Conservation (phyloP, 1,140 invertebrate genomes). For the Cotesia typhae region DNA sequence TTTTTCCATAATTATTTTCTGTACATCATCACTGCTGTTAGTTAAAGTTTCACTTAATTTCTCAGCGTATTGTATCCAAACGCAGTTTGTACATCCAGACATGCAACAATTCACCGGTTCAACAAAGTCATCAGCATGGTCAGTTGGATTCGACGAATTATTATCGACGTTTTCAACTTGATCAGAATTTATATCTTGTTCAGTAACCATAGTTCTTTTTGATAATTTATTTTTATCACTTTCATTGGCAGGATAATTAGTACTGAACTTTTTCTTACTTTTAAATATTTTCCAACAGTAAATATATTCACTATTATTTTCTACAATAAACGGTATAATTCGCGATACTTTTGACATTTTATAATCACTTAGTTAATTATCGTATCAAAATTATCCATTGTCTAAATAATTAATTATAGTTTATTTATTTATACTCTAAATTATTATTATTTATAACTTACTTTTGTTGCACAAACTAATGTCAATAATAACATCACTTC, state of each 20-base stretch:
- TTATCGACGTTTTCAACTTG: too few species aligned
- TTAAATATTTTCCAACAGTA: slow-evolving; percentile 19
- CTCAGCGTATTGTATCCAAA: slow-evolving; percentile 93
- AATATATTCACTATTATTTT: slow-evolving; percentile 1
- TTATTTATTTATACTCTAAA: too few species aligned
- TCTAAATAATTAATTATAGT: too few species aligned
- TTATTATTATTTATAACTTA: too few species aligned
- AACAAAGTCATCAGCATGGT: slow-evolving; percentile 52
- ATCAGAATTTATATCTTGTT: slow-evolving; percentile 15
- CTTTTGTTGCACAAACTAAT: too few species aligned
- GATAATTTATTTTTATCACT: not conserved
- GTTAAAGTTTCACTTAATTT: slow-evolving; percentile 76
- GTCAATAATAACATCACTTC: too few species aligned
- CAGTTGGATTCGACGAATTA: too few species aligned
- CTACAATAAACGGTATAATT: slow-evolving; percentile 5
- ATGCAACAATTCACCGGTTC: slow-evolving; percentile 89
- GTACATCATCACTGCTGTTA: slow-evolving; percentile 73
- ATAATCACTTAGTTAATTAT: not conserved
- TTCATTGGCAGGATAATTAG: not conserved
- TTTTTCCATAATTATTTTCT: slow-evolving; percentile 78
- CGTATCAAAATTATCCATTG: too few species aligned
- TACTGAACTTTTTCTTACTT: slow-evolving; percentile 5
- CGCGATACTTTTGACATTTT: slow-evolving; percentile 1
- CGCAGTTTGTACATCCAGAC: slow-evolving; percentile 94
- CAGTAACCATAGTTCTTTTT: slow-evolving; percentile 33